A percentile compares a stretch with the other conserved stretches of the same genome.
Conservation (phyloP, 2,888 invertebrate genomes). For the Cosmia pyralina region DNA sequence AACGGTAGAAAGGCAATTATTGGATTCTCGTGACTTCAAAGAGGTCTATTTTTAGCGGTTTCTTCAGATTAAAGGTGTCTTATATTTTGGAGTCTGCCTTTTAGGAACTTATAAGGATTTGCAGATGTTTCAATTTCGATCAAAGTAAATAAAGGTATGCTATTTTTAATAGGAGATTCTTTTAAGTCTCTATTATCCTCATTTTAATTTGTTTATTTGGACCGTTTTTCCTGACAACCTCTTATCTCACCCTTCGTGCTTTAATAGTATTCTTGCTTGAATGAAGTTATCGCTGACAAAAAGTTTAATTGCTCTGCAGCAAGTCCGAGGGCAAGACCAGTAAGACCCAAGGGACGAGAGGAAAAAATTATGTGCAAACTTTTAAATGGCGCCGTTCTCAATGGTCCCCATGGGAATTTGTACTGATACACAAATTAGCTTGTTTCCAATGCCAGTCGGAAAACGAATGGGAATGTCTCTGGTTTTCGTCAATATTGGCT, state of each 20-base stretch:
- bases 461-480: constrained; percentile 43
- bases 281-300: constrained; percentile 72
- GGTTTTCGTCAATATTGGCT: constrained; percentile 19
- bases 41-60: constrained; percentile 36
- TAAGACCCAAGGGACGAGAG: constrained; percentile 34
- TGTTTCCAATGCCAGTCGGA: constrained; percentile 33
- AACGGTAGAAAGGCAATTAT: constrained; percentile 52
- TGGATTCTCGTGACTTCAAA: constrained; percentile 45
- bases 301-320: constrained; percentile 74
- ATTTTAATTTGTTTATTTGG: neutral
- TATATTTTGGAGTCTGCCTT: neutral
- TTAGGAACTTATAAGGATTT: neutral
- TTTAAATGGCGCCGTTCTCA: constrained; percentile 66
- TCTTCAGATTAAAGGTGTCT: constrained; percentile 6
- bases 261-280: constrained; percentile 58
- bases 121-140: constrained; percentile 5
- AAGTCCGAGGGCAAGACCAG: constrained; percentile 48
- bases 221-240: neutral
- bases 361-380: constrained; percentile 71
- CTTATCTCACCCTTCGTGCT: neutral
- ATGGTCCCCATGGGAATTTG: constrained; percentile 53
- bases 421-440: constrained; percentile 56
- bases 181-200: neutral
- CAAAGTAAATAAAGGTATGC: neutral
- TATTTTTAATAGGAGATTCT: neutral